A percentile compares a stretch with the other conserved stretches of the same genome.
Conservation (phyloP, 1,140 invertebrate genomes). For the Adelges cooleyi region DNA sequence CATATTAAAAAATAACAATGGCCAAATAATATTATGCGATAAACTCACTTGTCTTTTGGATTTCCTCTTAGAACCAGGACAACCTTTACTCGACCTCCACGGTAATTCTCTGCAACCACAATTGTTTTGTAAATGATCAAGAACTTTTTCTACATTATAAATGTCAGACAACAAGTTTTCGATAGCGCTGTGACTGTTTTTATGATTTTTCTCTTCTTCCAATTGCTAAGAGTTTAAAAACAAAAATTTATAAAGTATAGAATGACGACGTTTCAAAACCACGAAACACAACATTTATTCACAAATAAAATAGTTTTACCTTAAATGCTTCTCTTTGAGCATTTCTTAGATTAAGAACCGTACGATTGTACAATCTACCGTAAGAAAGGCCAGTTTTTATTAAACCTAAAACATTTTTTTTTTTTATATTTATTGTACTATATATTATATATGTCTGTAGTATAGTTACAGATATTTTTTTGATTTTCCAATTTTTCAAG, state of each 20-base stretch:
- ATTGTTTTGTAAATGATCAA: slow-evolving; percentile 13
- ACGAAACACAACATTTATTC: not conserved
- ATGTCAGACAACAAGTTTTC: slow-evolving; percentile 6
- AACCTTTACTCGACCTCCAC: slow-evolving; percentile 9
- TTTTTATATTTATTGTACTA: not conserved
- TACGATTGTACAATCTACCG: slow-evolving; percentile 7
- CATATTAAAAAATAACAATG: no score
- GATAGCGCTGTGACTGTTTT: not conserved
- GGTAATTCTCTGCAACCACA: slow-evolving; percentile 3
- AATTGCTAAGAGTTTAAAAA: not conserved
- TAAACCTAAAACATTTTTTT: slow-evolving; percentile 5
- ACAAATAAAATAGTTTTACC: not conserved
- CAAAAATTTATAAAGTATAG: not conserved
- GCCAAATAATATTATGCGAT: no score
- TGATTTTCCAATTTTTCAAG: not conserved
- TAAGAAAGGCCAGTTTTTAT: not conserved
- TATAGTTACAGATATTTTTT: slow-evolving; percentile 1
- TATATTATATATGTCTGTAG: not conserved
- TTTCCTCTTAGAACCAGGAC: not conserved
- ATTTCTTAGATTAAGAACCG: slow-evolving; percentile 10
- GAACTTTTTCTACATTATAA: slow-evolving; percentile 2
- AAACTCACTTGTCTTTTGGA: not conserved
- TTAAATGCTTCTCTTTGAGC: slow-evolving; percentile 14
- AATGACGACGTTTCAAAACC: no score
- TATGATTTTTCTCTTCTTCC: not conserved